Evolutionary conservation across 2,113 vertebrate species (phyloP), one percentile per base, ranked within the genome.

Genomic region (Macquaria australasica): DNA sequence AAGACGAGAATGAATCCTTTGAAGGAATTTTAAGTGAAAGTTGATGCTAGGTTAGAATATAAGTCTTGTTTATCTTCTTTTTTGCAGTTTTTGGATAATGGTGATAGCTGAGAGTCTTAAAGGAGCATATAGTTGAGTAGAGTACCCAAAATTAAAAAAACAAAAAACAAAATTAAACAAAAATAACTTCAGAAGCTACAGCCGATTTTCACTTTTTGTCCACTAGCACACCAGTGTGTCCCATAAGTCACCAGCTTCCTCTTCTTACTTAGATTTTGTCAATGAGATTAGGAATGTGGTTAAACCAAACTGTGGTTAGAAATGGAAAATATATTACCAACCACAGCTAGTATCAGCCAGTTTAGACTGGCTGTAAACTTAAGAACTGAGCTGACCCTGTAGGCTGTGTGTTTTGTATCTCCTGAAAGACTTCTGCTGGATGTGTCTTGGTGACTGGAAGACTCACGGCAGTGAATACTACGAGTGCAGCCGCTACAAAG

Each of bases 381-480:
- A 25, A 34, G n/a, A 76, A 11, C 25, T 16, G 10, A 51, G 60
- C 60, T n/a, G 50, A 67, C 1, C 6, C 50, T 68, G 25, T 50
- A 43, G 58, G 7, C 31, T 55, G 48, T 66, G 4, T 79, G 34
- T 62, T 59, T 72, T 75, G 3, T 48, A 20, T 79, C 15, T 21
- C 5, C 14, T 78, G 20, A 23, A 63, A 99, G 98, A 99, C 94
- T 99, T 99, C 96, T 99, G 98, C 96, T 99, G 98, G 98, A 99
- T 99, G 98, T 99, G 98, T 96, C 96, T 99, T 82, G 98, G 98
- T 60, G 98, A 99, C 87, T 99, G 98, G 98, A 99, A 99, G 96
- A 99, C 98, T 79, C 98, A 99, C 0, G 98, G 98, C 95, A 99
- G 98, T 76, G 98, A 99, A 94, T 99, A 99, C 94, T 99, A 99